Percentiles rank a stretch among this genome's conserved stretches.
Conservation (phyloP, 2,888 invertebrate species). For the Lithophane socia region DNA sequence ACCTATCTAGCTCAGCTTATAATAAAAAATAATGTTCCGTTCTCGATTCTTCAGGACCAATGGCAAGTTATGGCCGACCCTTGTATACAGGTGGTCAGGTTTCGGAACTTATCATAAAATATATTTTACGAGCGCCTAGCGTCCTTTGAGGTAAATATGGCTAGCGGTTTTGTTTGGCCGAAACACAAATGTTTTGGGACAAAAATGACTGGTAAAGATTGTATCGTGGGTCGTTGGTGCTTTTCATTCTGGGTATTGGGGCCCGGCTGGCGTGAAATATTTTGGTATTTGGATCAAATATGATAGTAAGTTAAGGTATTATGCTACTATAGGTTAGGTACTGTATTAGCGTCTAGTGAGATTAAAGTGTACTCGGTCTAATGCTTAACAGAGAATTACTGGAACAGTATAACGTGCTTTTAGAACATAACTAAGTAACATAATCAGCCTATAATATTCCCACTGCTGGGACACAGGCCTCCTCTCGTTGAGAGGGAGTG, state of each 20-base stretch:
- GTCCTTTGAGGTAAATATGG: conserved; percentile 54
- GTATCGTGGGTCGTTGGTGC: conserved; percentile 5
- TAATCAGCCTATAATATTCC: too few relatives aligned
- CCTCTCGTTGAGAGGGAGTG: too few relatives aligned
- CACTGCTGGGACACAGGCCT: too few relatives aligned
- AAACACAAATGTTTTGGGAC: conserved; percentile 52
- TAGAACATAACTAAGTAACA: too few relatives aligned
- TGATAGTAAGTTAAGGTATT: not conserved
- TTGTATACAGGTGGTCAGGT: conserved; percentile 61
- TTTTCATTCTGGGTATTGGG: conserved; percentile 10
- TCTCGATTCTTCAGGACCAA: conserved; percentile 59
- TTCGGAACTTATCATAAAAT: conserved; percentile 61
- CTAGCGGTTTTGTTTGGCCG: conserved; percentile 32
- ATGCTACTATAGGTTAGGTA: not conserved
- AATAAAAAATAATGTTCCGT: conserved; percentile 65
- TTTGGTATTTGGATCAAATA: not conserved
- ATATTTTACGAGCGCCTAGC: conserved; percentile 59
- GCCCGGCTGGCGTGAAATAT: not conserved
- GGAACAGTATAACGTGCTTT: too few relatives aligned
- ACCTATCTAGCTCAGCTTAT: conserved; percentile 56
- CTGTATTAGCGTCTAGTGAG: not conserved
- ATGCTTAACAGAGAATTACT: not conserved
- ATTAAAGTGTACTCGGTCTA: not conserved
- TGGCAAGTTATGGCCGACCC: conserved; percentile 50
- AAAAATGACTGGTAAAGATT: conserved; percentile 49